Evolutionary conservation across 2,888 invertebrate species (phyloP), one percentile per base, ranked within the genome.

Genomic region (Eupithecia centaureata): DNA sequence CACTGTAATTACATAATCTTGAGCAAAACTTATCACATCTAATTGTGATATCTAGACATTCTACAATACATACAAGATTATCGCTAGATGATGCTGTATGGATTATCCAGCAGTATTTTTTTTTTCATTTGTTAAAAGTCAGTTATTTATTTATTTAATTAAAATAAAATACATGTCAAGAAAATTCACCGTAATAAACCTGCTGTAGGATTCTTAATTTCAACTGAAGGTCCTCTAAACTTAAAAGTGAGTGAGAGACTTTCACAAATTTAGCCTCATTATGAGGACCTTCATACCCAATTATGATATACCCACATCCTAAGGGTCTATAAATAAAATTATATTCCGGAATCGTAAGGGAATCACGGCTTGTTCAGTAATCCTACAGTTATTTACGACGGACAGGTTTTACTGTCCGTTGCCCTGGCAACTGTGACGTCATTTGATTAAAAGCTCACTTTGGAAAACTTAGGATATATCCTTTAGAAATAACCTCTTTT

Each of bases 361-460:
- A 74, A 79, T 81, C 77, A 77, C 72, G 74, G 70, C 82, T 80
- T 80, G 81, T 73, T 73, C 72, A 70, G 79, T 84, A 86, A 85
- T 86, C 82, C 81, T 61, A 82, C 68, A 69, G 81, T 80, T 83
- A 85, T 87, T 86, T 85, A 81, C 77, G 75, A 69, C 62, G 76
- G 73, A 73, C 66, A 63, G 74, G 69, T 82, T 86, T 87, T 84
- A 86, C 72, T 77, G 73, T 81, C 74, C 68, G 81, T 82, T 81
- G 78, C 78, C 68, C 82, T 78, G 75, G 79, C 68, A 73, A 86
- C 80, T 62, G 69, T 74, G 71, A 57, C 57, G 32, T 57, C 30
- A 22, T 33, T 22, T 33, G 32, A 56, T 32, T 51, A 51, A 18
- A 54, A 15, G 51, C 12, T 52, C 3, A n/a, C 28, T 7, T 30